Evolutionary conservation across 2,113 vertebrate species (phyloP).

Genomic region (Peucedramus taeniatus): DNA sequence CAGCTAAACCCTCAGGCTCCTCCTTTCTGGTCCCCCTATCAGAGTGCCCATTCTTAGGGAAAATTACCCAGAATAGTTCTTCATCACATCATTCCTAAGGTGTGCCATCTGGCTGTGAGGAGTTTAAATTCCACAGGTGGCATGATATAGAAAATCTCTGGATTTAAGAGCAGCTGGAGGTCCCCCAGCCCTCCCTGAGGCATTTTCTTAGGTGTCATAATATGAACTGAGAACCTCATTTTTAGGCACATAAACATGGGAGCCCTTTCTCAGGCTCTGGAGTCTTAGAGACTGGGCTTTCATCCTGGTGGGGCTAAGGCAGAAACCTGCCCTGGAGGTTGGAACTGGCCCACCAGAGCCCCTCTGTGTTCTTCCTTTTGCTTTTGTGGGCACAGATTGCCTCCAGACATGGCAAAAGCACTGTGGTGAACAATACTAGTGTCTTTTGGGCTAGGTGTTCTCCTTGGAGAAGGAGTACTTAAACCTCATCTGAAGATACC

Average conservation of each 20-base stretch:
- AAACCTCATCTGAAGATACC: neutral
- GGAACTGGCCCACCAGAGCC: neutral
- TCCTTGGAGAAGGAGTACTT: neutral
- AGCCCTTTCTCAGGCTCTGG: neutral
- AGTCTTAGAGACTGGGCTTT: neutral
- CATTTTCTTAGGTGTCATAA: neutral
- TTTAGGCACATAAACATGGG: neutral
- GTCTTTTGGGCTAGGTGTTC: neutral
- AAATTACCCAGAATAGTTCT: neutral
- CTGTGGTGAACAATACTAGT: neutral
- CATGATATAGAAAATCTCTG: neutral
- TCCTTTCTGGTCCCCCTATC: neutral
- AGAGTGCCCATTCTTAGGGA: neutral
- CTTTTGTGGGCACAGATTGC: neutral
- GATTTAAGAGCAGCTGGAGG: neutral
- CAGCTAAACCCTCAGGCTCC: neutral
- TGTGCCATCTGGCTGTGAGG: neutral
- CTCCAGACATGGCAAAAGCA: neutral
- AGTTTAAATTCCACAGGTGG: neutral
- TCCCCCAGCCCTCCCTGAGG: neutral
- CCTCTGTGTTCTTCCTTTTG: neutral
- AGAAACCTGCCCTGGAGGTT: neutral
- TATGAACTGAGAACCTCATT: neutral
- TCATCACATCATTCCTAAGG: neutral
- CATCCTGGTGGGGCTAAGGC: neutral